These are phyloP conservation scores for Caenorhabditis imperialis DNA, from an alignment of 2,888 invertebrate species.

Conservation along the genomic window DNA sequence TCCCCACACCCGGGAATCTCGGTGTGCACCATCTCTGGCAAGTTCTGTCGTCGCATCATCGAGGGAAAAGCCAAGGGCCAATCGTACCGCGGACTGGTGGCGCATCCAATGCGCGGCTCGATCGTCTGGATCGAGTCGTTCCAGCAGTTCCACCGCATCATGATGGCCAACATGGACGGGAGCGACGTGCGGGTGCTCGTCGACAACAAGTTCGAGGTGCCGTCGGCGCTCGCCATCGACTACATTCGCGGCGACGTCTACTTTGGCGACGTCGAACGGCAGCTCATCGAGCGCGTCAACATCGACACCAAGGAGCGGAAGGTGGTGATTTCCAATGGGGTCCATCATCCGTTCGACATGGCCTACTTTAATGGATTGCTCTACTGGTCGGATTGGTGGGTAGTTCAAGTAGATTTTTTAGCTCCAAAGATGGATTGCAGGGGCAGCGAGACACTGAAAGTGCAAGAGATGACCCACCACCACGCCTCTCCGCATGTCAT, in stretches of 20 bases:
- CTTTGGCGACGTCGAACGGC: conserved; percentile 59
- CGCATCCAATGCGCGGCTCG: conserved; percentile 60
- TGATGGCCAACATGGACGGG: conserved; percentile 95
- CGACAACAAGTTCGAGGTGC: conserved; percentile 62
- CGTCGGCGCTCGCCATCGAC: conserved; percentile 64
- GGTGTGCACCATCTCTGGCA: conserved; percentile 56
- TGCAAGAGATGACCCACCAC: conserved; percentile 54
- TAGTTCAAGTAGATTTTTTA: too few species aligned
- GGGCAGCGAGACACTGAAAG: conserved; percentile 60
- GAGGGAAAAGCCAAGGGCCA: conserved; percentile 32
- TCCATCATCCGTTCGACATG: conserved; percentile 62
- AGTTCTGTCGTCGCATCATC: conserved; percentile 62
- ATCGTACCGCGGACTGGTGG: conserved; percentile 56
- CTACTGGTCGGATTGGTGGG: conserved; percentile 64
- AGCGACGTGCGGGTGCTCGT: conserved; percentile 82
- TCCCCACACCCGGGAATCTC: conserved; percentile 54
- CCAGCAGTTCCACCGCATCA: conserved; percentile 87
- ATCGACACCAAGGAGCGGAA: conserved; percentile 51
- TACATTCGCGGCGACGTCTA: conserved; percentile 62
- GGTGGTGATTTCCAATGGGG: conserved; percentile 55
- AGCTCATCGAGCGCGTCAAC: conserved; percentile 66
- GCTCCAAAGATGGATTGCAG: too few species aligned
- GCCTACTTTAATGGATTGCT: conserved; percentile 63
- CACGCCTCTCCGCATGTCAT: conserved; percentile 56
- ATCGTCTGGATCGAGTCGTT: conserved; percentile 63